Evolutionary conservation across 2,888 invertebrate genomes (phyloP), one percentile per base, ranked within the genome.

Genomic region (Andrena trimmerana): DNA sequence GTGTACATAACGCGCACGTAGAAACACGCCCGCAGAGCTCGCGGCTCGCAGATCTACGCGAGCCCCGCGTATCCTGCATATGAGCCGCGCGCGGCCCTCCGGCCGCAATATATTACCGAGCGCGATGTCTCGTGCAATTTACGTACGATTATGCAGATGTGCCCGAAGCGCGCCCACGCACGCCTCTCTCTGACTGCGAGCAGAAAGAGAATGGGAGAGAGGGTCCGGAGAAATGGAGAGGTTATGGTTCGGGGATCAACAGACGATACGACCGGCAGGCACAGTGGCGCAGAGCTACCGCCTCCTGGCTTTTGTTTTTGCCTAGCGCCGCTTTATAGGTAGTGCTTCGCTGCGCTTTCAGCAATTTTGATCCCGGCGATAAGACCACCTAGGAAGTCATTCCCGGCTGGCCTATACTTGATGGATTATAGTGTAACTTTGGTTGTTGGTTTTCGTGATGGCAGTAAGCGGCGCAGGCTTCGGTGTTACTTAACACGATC

Each of bases 141-240:
- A 92, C 92, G 91, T 90, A 90, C 91, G 91, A 92, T 92, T 92
- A 92, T 91, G 92, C 90, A 90, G 90, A 91, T 90, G 89, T 85
- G 89, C 74, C 84, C 78, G 75, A 75, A 88, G 85, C 81, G 82
- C 84, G 86, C 88, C 86, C 86, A 82, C 87, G 76, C 82, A 75
- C 42, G 57, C 24, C 70, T 48, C 60, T 57, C 36, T 13, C 16
- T 24, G 29, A 63, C 27, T 62, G 63, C 6, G 52, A 60, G 36
- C 10, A 68, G 78, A 60, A 33, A 75, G 81, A 48, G 65, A 50
- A 13, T 24, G 24, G 50, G 73, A 33, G 50, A 52, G 65, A 72
- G 42, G 67, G 59, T 10, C 42, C 27, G 50, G 73, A 33, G 50
- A 42, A 69, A 72, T 52, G 67, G 59, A 68, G 65, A 71, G 63